Base-by-base conservation (phyloP, 2,888 invertebrate genomes). In the Encarsia formosa region DNA sequence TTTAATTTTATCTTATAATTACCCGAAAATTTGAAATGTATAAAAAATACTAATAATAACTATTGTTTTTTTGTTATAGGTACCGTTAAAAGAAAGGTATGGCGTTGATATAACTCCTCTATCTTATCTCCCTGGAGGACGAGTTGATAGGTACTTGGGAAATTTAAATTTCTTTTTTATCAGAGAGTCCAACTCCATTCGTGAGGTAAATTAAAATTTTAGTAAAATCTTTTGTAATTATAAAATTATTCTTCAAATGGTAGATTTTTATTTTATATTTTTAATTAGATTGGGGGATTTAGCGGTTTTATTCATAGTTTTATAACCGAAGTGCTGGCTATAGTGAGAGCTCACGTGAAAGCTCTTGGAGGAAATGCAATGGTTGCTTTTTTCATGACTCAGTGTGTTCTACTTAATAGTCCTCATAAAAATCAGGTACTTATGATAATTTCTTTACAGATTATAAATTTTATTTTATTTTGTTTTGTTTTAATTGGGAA, bases 261-360 rank as follows among this genome's bases (percentile, higher is more conserved):
- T n/a, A n/a, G n/a, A n/a, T 39, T 4, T 45, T 53, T 53, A 42
- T n/a, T 15, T 5, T 9, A 34, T 34, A 34, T 54, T 57, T 29
- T 43, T 52, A 71, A 74, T 19, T 66, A 86, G 86, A 83, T 81
- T 67, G 96, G 95, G 40, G 97, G 97, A 1, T 81, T 94, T 41
- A 91, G 91, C 74, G 94, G 94, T 3, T 97, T 97, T 75, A 86
- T 95, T 54, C 95, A 96, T 71, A 89, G 90, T 50, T 95, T 96
- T 71, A 84, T 96, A 6, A 88, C 90, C 43, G 97, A 97, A 81
- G 89, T 96, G 15, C 73, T 96, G 64, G 93, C 94, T 1, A 92
- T 97, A 58, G 91, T 91, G 2, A 81, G 96, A 46, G 92, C 96
- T 4, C 94, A 97, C 76, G 91, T 97, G 23, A 85, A 88, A 0